These are phyloP conservation scores for Champsocephalus esox DNA, from an alignment of 2,797 vertebrate genomes.

Conservation along the genomic window DNA sequence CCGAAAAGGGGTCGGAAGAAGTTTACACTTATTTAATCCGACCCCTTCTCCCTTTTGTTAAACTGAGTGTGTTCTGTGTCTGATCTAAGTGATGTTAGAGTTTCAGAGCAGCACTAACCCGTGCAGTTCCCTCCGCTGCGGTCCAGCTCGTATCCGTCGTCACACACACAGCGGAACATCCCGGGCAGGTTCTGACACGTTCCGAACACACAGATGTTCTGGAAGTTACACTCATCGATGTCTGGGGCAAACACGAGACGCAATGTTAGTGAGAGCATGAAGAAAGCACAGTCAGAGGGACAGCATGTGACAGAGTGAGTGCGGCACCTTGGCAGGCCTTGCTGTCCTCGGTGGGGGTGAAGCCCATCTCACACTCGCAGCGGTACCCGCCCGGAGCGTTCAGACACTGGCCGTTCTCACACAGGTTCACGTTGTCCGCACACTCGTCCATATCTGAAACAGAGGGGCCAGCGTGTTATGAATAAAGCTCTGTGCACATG, in stretches of 20 bases:
- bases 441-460: conserved; percentile 93
- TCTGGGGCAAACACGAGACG: conserved; percentile 79
- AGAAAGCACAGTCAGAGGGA: neutral
- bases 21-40: too few species aligned
- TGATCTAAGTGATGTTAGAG: neutral
- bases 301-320: neutral
- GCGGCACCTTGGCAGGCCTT: conserved; percentile 91
- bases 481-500: neutral
- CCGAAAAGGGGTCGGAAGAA: too few species aligned
- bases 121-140: conserved; percentile 94
- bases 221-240: conserved; percentile 94
- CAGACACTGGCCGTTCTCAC: conserved; percentile 94
- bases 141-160: conserved; percentile 93
- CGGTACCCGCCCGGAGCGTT: conserved; percentile 93
- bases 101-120: conserved; percentile 76
- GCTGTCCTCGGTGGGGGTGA: conserved; percentile 93
- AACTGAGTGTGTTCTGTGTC: conserved; percentile 10
- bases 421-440: conserved; percentile 92
- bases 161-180: conserved; percentile 94
- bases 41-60: too few species aligned
- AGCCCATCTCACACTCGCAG: conserved; percentile 97
- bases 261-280: neutral
- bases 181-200: conserved; percentile 95
- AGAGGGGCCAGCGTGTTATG: neutral
- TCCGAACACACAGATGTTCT: conserved; percentile 94